phyloP scores from a whole-genome alignment of 2,113 vertebrate genomes.

The Alouatta palliata region DNA sequence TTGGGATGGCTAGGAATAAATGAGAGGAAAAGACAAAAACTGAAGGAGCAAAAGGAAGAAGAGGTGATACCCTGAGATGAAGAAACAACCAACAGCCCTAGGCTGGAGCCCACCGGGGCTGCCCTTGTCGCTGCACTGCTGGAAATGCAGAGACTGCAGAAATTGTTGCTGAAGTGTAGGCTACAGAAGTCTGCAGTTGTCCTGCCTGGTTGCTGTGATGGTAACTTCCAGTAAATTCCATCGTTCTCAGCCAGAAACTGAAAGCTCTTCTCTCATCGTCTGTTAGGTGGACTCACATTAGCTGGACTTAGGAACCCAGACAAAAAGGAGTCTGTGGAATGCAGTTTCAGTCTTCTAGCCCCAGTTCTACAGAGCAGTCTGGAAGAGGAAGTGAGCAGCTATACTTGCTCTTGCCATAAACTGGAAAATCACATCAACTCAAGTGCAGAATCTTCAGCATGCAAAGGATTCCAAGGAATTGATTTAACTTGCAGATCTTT shows the following conservation, averaged over 20 bases:
- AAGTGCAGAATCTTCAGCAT: neutral
- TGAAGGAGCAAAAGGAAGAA: neutral
- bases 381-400: neutral
- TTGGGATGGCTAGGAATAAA: neutral
- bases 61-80: neutral
- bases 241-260: neutral
- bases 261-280: neutral
- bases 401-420: neutral
- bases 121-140: neutral
- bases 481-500: neutral
- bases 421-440: neutral
- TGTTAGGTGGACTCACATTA: neutral
- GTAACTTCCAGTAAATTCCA: neutral
- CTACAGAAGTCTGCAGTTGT: no score
- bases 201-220: fast-evolving
- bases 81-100: neutral
- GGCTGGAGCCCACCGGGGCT: no score
- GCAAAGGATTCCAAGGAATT: neutral
- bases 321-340: neutral
- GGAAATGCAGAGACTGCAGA: neutral
- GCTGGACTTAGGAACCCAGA: neutral
- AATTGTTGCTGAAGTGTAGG: neutral
- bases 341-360: neutral
- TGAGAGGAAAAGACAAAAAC: neutral
- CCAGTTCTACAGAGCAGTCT: neutral